Evolutionary conservation across 2,113 vertebrate species (phyloP).

Genomic region (Dromaius novaehollandiae): DNA sequence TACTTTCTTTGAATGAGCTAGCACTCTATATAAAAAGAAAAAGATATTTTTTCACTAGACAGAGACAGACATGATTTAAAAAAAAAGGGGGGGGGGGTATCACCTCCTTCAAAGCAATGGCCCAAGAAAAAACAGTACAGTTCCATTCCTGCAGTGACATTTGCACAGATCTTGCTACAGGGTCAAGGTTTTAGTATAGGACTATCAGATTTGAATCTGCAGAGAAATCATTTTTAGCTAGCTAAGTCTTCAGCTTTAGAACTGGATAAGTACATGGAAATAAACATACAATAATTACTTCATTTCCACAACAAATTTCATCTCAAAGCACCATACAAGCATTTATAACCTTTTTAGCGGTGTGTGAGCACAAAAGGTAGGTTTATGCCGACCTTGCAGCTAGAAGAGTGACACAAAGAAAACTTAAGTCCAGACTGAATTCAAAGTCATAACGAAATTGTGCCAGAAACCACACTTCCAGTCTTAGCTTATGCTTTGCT

Average conservation of each 20-base stretch:
- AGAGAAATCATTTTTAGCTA: neutral
- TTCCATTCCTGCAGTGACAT: neutral
- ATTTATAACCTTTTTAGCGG: neutral
- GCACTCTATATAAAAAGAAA: constrained; percentile 37
- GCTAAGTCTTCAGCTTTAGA: neutral
- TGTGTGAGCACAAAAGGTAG: neutral
- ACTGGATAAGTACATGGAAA: neutral
- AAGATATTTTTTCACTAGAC: neutral
- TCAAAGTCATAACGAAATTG: neutral
- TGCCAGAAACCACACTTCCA: neutral
- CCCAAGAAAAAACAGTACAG: neutral
- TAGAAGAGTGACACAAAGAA: neutral
- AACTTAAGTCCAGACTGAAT: neutral
- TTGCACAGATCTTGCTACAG: neutral
- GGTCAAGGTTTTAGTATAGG: neutral
- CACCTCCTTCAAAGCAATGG: neutral
- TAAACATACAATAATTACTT: neutral
- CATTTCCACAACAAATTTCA: neutral
- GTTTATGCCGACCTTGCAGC: neutral
- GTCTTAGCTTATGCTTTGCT: neutral
- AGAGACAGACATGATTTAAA: neutral
- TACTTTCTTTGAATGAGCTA: constrained; percentile 19
- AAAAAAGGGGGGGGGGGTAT: neutral
- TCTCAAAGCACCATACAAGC: neutral
- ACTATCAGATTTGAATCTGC: neutral